Base-by-base conservation (phyloP, 2,113 vertebrate species). In the Alethe castanea region DNA sequence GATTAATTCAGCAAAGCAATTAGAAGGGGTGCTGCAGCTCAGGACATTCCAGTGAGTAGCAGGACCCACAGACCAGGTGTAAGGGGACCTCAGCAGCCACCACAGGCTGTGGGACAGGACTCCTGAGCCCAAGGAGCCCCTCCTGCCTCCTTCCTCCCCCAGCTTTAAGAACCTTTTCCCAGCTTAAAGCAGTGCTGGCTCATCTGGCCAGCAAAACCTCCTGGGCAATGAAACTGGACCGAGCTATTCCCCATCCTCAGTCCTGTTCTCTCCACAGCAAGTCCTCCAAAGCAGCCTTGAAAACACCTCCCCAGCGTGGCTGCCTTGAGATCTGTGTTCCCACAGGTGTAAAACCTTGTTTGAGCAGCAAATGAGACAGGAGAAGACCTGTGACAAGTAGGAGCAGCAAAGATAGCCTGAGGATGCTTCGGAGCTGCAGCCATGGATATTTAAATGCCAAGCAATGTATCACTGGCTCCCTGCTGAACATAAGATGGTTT, bases 1-100 rank as follows among this genome's bases (percentile, higher is more conserved):
- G 62, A 91, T 90, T 83, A 90, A 95, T 81, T 81, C 70, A 88
- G 74, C 45, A 74, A 47, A 87, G 70, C 62, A 94, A 73, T 92
- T 59, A 92, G 69, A 71, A 59, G 50, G 80, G 38, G 29, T 40
- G 19, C 62, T 4, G 12, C 53, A 78, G 57, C 71, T 94, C 81
- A 64, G 62, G 71, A 67, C 64, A 76, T 11, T 28, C 52, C 11
- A 10, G 38, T 3, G 18, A 91, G n/a, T 14, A 8, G 64, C 87
- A 86, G 57, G 61, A 71, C 52, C 6, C 65, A 45, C 48, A 5
- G 8, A 69, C 45, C 8, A 29, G 29, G 35, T 14, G 53, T 19
- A 23, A 81, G 26, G 42, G 48, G 67, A 73, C 28, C 64, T 76
- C 8, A 2, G 31, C 31, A 16, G 72, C 26, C 40, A 18, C 14